phyloP scores from a whole-genome alignment of 1,140 invertebrate species.

The Polyergus mexicanus region DNA sequence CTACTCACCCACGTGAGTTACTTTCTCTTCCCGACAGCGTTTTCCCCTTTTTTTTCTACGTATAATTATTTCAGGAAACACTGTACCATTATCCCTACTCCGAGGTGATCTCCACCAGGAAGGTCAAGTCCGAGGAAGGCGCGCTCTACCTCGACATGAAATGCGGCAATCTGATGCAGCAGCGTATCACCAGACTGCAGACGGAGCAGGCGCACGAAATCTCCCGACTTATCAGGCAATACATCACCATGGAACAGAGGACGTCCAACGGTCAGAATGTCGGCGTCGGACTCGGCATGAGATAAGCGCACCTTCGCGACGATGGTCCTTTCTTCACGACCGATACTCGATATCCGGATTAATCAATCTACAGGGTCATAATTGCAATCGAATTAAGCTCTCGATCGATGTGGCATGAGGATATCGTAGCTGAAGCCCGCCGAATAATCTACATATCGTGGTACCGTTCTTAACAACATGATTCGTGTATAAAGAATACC shows the following conservation, averaged over 20 bases:
- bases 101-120: slow-evolving; percentile 98
- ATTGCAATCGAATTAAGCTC: background rate
- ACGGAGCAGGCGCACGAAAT: slow-evolving; percentile 99
- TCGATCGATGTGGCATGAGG: background rate
- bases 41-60: background rate
- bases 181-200: slow-evolving; percentile 97
- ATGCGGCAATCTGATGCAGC: slow-evolving; percentile 98
- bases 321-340: slow-evolving; percentile 6
- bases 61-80: slow-evolving; percentile 90
- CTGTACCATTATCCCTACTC: slow-evolving; percentile 96
- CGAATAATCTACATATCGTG: background rate
- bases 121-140: slow-evolving; percentile 96
- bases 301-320: slow-evolving; percentile 74
- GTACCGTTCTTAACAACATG: background rate
- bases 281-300: slow-evolving; percentile 81
- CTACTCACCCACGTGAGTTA: slow-evolving; percentile 94
- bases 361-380: background rate
- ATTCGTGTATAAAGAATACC: background rate
- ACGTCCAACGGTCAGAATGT: slow-evolving; percentile 82
- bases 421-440: background rate
- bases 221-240: slow-evolving; percentile 97
- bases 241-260: slow-evolving; percentile 95
- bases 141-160: slow-evolving; percentile 98
- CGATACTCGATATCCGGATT: slow-evolving; percentile 9
- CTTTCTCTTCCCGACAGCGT: background rate